A percentile compares a stretch with the other conserved stretches of the same genome.
These are phyloP conservation scores for Brachionus plicatilis DNA, from an alignment of 1,140 invertebrate species.

Conservation along the genomic window DNA sequence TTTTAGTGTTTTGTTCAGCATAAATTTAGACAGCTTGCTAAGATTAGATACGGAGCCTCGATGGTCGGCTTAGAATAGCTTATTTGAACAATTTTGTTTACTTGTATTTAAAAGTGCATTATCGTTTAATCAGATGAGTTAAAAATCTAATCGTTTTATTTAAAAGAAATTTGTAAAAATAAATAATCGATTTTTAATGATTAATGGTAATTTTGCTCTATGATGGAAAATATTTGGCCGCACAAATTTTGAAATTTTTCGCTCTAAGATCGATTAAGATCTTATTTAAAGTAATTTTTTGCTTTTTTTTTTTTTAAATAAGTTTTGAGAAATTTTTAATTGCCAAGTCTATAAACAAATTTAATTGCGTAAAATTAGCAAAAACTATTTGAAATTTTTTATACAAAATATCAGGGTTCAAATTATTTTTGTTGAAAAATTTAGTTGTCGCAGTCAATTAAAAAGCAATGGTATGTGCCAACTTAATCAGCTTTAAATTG, in stretches of 20 bases:
- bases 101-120: not conserved
- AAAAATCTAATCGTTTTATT: not conserved
- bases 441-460: not conserved
- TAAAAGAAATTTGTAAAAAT: not conserved
- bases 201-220: not conserved
- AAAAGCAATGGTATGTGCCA: not conserved
- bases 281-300: not conserved
- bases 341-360: not conserved
- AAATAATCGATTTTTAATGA: not conserved
- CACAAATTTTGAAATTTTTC: not conserved
- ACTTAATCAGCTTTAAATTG: not conserved
- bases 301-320: not conserved
- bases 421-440: not conserved
- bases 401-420: not conserved
- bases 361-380: not conserved
- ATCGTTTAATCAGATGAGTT: not conserved
- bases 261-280: not conserved
- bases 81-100: not conserved
- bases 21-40: not conserved
- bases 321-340: not conserved
- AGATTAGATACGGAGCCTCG: not conserved
- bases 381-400: not conserved
- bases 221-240: not conserved
- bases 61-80: not conserved
- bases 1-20: not conserved